Percentiles rank a stretch among this genome's conserved stretches.
phyloP scores from a whole-genome alignment of 2,113 vertebrate genomes.

The Numenius arquata region DNA sequence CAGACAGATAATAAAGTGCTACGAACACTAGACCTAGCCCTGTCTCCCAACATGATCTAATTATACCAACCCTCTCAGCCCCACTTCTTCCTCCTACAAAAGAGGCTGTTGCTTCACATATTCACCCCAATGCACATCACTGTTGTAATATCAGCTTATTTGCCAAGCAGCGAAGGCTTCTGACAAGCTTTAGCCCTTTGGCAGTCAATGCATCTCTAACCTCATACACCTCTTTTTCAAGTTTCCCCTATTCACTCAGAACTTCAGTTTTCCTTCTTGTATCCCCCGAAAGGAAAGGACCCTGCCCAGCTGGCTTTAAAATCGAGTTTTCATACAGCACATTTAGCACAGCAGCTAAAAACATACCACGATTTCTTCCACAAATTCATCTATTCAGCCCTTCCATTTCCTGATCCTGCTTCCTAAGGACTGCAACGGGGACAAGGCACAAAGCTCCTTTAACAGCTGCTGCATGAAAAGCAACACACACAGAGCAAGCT shows the following conservation, averaged over 20 bases:
- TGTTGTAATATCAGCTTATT: neutral
- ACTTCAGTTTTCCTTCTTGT: neutral
- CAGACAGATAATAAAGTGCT: neutral
- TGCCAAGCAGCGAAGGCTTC: neutral
- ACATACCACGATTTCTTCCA: neutral
- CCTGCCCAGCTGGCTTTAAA: neutral
- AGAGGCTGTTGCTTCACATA: neutral
- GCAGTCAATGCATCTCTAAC: neutral
- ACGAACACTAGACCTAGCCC: neutral
- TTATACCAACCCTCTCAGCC: neutral
- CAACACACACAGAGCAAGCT: neutral
- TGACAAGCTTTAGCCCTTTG: neutral
- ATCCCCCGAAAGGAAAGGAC: neutral
- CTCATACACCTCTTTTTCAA: neutral
- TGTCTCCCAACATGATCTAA: neutral
- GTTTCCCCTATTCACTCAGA: neutral
- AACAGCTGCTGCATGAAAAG: slow-evolving; percentile 8
- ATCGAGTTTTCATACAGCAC: neutral
- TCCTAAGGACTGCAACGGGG: neutral
- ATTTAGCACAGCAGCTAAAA: neutral
- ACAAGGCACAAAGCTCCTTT: slow-evolving; percentile 37
- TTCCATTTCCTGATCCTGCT: slow-evolving; percentile 27
- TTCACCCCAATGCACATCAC: neutral
- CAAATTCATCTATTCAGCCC: neutral
- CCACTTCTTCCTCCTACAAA: neutral